These are phyloP conservation scores for Listrodromus nycthemerus DNA, from an alignment of 2,888 invertebrate species.

Conservation along the genomic window DNA sequence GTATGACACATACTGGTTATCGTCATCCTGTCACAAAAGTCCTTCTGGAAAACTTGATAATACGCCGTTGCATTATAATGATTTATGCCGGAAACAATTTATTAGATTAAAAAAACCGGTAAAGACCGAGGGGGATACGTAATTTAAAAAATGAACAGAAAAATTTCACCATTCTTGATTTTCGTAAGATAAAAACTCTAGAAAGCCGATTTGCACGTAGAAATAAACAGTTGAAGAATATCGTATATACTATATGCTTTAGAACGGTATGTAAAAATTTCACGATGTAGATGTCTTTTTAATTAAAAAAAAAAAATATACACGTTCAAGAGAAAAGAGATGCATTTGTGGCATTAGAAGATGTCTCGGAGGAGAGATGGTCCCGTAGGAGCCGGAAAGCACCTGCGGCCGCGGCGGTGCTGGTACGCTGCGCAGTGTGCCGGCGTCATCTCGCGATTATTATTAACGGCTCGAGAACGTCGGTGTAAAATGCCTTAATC, in stretches of 20 bases:
- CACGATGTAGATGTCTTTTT: not conserved
- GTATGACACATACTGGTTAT: constrained; percentile 52
- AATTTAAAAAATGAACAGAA: not conserved
- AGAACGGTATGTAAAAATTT: not conserved
- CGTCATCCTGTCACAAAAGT: constrained; percentile 41
- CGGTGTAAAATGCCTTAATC: constrained; percentile 75
- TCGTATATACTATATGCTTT: no score
- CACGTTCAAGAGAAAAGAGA: constrained; percentile 15
- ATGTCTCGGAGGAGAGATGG: constrained; percentile 36
- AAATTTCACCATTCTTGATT: no score
- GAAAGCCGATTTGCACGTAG: no score
- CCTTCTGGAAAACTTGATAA: not conserved
- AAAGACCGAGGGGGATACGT: not conserved
- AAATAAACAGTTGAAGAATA: no score
- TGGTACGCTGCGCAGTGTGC: constrained; percentile 46
- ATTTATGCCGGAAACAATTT: not conserved
- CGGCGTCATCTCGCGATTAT: constrained; percentile 67
- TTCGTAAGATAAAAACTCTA: no score
- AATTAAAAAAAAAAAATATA: constrained; percentile 14
- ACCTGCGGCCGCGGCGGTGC: constrained; percentile 34
- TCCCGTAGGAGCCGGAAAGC: constrained; percentile 38
- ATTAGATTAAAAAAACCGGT: not conserved
- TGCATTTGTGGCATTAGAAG: constrained; percentile 46
- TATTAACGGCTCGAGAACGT: constrained; percentile 74
- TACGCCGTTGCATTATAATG: not conserved